Percentiles rank a stretch among this genome's conserved stretches.
Conservation (phyloP, 2,797 vertebrate genomes). For the Fundulus diaphanus region DNA sequence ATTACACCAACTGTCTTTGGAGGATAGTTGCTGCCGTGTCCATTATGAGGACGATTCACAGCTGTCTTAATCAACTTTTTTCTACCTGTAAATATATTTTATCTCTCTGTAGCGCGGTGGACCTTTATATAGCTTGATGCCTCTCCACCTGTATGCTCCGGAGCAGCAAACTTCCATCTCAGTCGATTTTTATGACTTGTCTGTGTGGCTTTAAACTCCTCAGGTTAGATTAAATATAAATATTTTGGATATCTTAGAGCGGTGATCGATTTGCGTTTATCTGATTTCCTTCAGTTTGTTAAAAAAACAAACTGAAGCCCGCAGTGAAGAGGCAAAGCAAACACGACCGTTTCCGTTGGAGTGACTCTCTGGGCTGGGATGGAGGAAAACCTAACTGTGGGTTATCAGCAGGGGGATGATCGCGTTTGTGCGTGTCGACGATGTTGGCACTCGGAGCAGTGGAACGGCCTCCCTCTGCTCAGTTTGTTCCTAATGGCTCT, state of each 20-base stretch:
- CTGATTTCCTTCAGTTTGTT: not conserved
- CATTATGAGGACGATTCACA: not conserved
- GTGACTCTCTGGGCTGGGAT: not conserved
- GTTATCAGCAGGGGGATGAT: constrained; percentile 31
- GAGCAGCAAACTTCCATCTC: too few species aligned
- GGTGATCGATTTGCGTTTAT: not conserved
- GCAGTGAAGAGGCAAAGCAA: not conserved
- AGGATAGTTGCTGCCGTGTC: not conserved
- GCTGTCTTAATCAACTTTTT: too few species aligned
- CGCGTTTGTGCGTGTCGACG: constrained; percentile 1
- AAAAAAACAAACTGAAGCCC: not conserved
- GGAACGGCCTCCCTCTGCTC: constrained; percentile 34
- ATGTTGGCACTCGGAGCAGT: constrained; percentile 4
- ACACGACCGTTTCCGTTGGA: not conserved
- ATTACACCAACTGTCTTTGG: too few species aligned
- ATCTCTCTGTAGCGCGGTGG: not conserved
- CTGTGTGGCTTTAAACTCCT: too few species aligned
- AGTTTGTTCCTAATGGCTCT: constrained; percentile 34
- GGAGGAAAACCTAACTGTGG: constrained; percentile 37
- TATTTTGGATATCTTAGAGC: not conserved
- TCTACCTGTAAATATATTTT: not conserved
- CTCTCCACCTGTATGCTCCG: not conserved
- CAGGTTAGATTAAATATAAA: not conserved
- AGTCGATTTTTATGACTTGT: too few species aligned
- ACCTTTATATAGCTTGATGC: not conserved